Evolutionary conservation across 2,113 vertebrate genomes (phyloP), one percentile per base, ranked within the genome.

Genomic region (Anseranas semipalmata): DNA sequence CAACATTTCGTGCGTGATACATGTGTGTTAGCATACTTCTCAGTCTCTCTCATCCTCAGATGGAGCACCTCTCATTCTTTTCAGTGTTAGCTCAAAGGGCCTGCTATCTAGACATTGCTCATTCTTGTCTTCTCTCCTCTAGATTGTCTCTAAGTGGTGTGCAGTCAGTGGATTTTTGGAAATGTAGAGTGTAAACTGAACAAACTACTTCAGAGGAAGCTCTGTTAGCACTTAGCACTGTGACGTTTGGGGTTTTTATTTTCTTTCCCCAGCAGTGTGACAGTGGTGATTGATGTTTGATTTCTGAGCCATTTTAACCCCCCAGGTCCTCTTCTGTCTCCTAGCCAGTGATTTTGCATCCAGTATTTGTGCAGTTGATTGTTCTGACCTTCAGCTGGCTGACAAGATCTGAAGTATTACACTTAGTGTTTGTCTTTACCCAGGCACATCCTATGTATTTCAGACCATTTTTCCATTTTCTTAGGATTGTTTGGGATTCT

Each of bases 341-440:
- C 73, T 82, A 32, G 30, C 39, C 5, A 16, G 60, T 93, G 30
- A 39, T 78, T 88, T 89, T 89, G 56, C 71, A 65, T 95, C 59
- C 59, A 59, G 55, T 89, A 81, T 96, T 96, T 81, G 66, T 78
- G 81, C 59, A 66, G 48, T 59, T 90, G 80, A 85, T 90, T 81
- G 59, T 84, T 74, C 73, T 91, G 89, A 89, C 85, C 70, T 94
- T 95, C 91, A 91, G 33, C 66, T 91, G 6, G 7, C 70, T 85
- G 77, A 72, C 53, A 82, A 82, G 80, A 68, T 48, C 65, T 93
- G 76, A 91, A 85, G 53, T 72, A 7, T 32, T 79, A 62, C 43
- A 68, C 53, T 87, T 65, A 60, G 65, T 6, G 2, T 48, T 72
- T 89, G 28, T 84, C 81, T 87, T 81, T 91, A 75, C 43, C 89